Conservation (phyloP, 2,888 invertebrate species). For the Drosophila borborema region DNA sequence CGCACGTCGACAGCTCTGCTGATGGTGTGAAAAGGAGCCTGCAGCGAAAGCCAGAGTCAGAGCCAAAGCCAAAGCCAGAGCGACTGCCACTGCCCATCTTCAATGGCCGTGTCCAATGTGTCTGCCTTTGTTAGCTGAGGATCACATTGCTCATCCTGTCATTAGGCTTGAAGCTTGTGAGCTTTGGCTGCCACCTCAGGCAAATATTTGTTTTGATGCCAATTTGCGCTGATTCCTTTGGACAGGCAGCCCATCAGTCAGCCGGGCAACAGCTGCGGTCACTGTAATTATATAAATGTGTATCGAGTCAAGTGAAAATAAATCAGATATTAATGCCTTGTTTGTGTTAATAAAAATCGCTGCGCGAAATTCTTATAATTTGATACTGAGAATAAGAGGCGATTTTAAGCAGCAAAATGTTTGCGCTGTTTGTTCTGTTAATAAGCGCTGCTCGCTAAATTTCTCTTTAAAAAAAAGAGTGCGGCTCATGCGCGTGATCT, state of each 20-base stretch:
- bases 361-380: slow-evolving; percentile 46
- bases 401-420: slow-evolving; percentile 3
- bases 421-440: slow-evolving; percentile 13
- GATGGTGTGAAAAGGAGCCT: slow-evolving; percentile 67
- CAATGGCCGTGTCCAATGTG: slow-evolving; percentile 25
- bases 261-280: slow-evolving; percentile 27
- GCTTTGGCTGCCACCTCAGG: slow-evolving; percentile 69
- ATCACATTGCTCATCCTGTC: slow-evolving; percentile 65
- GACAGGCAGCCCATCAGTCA: slow-evolving; percentile 64
- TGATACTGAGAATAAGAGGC: slow-evolving; percentile 44
- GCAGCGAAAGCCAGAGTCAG: slow-evolving; percentile 2
- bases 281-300: slow-evolving; percentile 55
- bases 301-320: slow-evolving; percentile 59
- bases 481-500: neutral
- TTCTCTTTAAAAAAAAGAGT: neutral
- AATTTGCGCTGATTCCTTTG: slow-evolving; percentile 77
- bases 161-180: slow-evolving; percentile 63
- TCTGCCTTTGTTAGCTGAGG: slow-evolving; percentile 36
- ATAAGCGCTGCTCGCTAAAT: neutral
- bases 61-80: neutral
- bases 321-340: slow-evolving; percentile 76
- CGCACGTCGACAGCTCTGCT: slow-evolving; percentile 47
- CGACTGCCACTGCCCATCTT: neutral
- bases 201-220: slow-evolving; percentile 81
- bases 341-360: slow-evolving; percentile 75